Percentiles rank a stretch among this genome's conserved stretches.
phyloP scores from a whole-genome alignment of 2,797 vertebrate genomes.

The Pangasius macronema region DNA sequence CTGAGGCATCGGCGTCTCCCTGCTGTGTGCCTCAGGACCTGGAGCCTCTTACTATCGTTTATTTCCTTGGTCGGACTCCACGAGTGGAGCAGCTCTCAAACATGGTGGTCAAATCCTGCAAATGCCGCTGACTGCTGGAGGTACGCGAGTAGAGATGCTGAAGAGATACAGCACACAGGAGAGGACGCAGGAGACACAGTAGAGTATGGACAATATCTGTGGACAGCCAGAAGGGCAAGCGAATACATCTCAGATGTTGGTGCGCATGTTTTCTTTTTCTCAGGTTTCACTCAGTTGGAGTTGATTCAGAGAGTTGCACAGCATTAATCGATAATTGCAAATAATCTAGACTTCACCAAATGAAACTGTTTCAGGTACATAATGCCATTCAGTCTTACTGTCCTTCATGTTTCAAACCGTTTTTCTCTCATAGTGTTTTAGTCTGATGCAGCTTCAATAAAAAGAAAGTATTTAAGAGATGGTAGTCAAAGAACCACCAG shows the following conservation, averaged over 20 bases:
- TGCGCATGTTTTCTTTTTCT: slow-evolving; percentile 28
- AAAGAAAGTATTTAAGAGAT: slow-evolving; percentile 28
- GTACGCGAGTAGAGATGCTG: not conserved
- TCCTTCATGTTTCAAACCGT: slow-evolving; percentile 13
- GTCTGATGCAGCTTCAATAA: slow-evolving; percentile 35
- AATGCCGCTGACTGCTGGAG: slow-evolving; percentile 73
- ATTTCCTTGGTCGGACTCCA: slow-evolving; percentile 78
- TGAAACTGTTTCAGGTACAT: slow-evolving; percentile 33
- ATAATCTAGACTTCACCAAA: slow-evolving; percentile 9
- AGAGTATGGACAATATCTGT: slow-evolving; percentile 33
- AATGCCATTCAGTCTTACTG: slow-evolving; percentile 23
- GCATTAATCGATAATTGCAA: slow-evolving; percentile 25
- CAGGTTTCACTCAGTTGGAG: slow-evolving; percentile 22
- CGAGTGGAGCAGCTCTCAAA: slow-evolving; percentile 84
- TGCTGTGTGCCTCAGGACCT: slow-evolving; percentile 84
- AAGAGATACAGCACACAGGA: slow-evolving; percentile 14
- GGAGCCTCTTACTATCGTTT: slow-evolving; percentile 83
- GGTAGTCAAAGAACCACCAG: slow-evolving; percentile 22
- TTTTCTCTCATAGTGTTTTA: slow-evolving; percentile 33
- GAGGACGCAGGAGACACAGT: slow-evolving; percentile 43
- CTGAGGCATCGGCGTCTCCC: slow-evolving; percentile 78
- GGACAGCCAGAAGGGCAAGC: slow-evolving; percentile 12
- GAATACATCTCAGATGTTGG: slow-evolving; percentile 23
- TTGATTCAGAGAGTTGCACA: slow-evolving; percentile 30
- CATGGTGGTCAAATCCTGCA: slow-evolving; percentile 83